Base-by-base conservation (phyloP, 2,888 invertebrate genomes). In the Meteorus colon region DNA sequence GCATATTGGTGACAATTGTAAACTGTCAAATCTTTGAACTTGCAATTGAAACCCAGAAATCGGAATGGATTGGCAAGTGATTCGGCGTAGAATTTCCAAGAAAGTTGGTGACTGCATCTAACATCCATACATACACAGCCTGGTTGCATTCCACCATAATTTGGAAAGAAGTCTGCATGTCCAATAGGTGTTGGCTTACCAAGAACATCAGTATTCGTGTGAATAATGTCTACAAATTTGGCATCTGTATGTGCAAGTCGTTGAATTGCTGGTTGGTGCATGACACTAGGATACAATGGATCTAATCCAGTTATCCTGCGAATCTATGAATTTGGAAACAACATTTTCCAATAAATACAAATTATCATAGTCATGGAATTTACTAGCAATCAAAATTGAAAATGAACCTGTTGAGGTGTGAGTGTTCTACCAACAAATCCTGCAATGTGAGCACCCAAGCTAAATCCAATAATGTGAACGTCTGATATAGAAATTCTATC, bases 81-180 rank as follows among this genome's bases (percentile, higher is more conserved):
- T 12, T 41, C 41, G 6, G 12, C 8, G 8, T 41, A 41, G 41
- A 8, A 41, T 41, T 10, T 41, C 12, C 41, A 41, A 41, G 41
- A 3, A 41, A 12, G 12, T 12, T 12, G 41, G 8, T 41, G 41
- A 41, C 12, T 41, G 41, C 41, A 41, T 41, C 12, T 41, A 12
- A 41, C 8, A 41, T 41, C 41, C 8, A 41, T 12, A 12, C 8
- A 41, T 10, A 8, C 2, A 82, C 94, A 94, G 0, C 94, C 94
- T 0, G 94, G 93, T 83, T 94, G 94, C 70, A 89, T 90, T 88
- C 91, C 90, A 0, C 94, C 94, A 0, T 94, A 94, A 77, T 94
- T 94, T 0, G 93, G 92, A 85, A 93, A 94, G 83, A 94, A 93
- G 84, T 94, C 94, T 6, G 93, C 91, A 79, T 93, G 90, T 70